Evolutionary conservation across 1,140 invertebrate genomes (phyloP).

Genomic region (Bombus picipes): DNA sequence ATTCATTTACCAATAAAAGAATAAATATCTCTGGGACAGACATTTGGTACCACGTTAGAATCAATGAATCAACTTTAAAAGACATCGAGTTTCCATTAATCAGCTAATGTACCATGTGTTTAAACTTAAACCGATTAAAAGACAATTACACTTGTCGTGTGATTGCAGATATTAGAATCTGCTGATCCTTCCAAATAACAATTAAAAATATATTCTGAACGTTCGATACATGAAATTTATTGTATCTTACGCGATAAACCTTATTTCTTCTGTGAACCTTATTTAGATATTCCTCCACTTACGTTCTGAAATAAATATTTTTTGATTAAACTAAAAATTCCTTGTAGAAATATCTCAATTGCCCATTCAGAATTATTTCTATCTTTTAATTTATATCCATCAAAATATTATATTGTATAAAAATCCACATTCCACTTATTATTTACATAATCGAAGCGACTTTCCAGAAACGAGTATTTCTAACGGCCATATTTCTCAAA

Average conservation of each 20-base stretch:
- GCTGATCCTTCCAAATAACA: neutral
- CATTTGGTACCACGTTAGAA: neutral
- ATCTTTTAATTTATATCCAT: no score
- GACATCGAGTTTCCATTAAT: neutral
- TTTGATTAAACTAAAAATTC: no score
- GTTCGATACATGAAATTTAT: no score
- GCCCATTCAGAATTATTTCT: no score
- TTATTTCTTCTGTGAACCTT: no score
- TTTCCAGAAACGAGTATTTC: neutral
- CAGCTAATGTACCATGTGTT: neutral
- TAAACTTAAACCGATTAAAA: neutral
- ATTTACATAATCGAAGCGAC: neutral
- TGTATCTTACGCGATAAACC: no score
- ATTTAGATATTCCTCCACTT: no score
- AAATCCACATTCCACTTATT: neutral
- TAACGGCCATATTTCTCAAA: neutral
- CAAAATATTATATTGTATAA: no score
- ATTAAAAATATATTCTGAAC: neutral
- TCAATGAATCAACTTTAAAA: neutral
- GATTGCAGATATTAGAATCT: neutral
- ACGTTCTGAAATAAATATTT: no score
- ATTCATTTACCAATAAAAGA: no score
- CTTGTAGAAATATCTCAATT: no score
- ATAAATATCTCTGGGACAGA: no score
- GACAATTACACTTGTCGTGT: neutral